These are phyloP conservation scores for Hippolais icterina DNA, from an alignment of 2,113 vertebrate species.

Conservation along the genomic window DNA sequence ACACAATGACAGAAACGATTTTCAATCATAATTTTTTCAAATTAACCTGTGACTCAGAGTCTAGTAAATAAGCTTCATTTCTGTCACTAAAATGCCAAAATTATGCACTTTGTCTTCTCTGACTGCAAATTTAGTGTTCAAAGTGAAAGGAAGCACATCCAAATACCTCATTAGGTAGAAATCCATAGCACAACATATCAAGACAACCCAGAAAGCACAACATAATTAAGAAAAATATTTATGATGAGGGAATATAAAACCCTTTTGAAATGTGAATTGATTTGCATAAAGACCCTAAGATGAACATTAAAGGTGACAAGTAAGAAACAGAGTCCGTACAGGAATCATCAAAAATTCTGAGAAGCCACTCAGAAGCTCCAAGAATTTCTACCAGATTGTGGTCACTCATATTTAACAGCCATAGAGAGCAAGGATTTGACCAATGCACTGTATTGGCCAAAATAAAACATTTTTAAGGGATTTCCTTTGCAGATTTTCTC, in stretches of 20 bases:
- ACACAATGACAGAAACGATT: not conserved
- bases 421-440: not conserved
- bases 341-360: not conserved
- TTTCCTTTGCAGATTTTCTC: not conserved
- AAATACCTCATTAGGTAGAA: not conserved
- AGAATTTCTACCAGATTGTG: not conserved
- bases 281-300: not conserved
- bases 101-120: not conserved
- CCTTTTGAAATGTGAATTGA: not conserved
- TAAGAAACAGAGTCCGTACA: not conserved
- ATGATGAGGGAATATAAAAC: not conserved
- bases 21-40: not conserved
- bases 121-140: not conserved
- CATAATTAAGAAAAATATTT: not conserved
- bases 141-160: not conserved
- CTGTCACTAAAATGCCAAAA: not conserved
- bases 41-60: not conserved
- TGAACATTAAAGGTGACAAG: not conserved
- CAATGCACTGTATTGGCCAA: rapidly evolving
- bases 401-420: not conserved
- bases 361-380: not conserved
- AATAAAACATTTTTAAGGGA: not conserved
- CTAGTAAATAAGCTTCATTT: not conserved
- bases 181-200: not conserved
- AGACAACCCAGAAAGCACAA: not conserved